These are phyloP conservation scores for Acanthococcus lagerstroemiae DNA, from an alignment of 2,888 invertebrate species.

Conservation along the genomic window DNA sequence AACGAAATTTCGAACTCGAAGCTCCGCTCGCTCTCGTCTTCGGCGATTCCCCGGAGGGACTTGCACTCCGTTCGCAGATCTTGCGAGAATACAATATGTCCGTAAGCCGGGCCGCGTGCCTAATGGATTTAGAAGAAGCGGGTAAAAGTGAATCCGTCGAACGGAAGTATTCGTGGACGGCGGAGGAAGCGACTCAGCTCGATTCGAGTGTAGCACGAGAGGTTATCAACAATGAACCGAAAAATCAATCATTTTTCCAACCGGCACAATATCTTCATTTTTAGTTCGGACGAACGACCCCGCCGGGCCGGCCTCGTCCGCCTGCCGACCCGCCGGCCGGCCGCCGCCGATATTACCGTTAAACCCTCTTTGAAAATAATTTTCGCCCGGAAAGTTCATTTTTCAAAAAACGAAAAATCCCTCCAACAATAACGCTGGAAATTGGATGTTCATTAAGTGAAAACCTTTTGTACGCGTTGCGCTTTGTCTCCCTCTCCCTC, in stretches of 20 bases:
- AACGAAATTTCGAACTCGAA: no score
- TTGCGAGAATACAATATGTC: no score
- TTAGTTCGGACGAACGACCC: not conserved
- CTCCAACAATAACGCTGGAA: slow-evolving; percentile 24
- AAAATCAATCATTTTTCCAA: slow-evolving; percentile 26
- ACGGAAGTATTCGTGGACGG: not conserved
- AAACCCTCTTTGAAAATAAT: slow-evolving; percentile 8
- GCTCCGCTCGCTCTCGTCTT: no score
- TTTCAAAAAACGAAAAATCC: slow-evolving; percentile 27
- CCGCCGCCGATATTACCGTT: no score
- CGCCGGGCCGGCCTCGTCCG: no score
- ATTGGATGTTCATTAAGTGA: slow-evolving; percentile 29
- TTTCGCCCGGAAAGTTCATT: slow-evolving; percentile 13
- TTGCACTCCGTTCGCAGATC: no score
- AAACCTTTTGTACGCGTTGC: slow-evolving; percentile 27
- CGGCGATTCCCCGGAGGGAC: no score
- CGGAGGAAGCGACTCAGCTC: not conserved
- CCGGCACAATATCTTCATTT: slow-evolving; percentile 19
- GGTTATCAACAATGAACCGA: slow-evolving; percentile 20
- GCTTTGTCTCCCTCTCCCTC: no score
- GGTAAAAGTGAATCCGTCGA: not conserved
- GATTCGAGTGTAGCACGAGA: not conserved
- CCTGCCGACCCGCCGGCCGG: no score
- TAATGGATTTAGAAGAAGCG: not conserved
- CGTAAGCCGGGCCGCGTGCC: no score